A percentile compares a stretch with the other conserved stretches of the same genome.
Evolutionary conservation across 1,140 invertebrate species (phyloP).

Genomic region (Oryctes rhinoceros): DNA sequence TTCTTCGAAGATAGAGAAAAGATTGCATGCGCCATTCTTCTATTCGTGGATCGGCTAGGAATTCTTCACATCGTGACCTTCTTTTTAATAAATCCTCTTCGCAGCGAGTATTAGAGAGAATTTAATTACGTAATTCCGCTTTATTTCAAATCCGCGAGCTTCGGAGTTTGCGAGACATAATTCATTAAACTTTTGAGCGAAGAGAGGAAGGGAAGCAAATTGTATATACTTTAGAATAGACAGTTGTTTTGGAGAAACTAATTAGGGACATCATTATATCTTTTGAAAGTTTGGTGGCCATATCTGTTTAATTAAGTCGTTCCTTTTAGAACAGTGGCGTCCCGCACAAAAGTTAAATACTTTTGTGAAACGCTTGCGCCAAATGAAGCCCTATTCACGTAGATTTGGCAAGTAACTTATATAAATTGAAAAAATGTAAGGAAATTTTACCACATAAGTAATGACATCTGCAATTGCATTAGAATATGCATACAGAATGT

Average conservation of each 20-base stretch:
- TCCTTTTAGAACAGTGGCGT: not conserved
- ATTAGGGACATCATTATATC: constrained; percentile 36
- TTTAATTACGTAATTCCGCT: constrained; percentile 35
- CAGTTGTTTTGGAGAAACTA: constrained; percentile 32
- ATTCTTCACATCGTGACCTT: not conserved
- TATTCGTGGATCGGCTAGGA: not conserved
- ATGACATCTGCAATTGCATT: too few species aligned
- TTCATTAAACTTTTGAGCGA: constrained; percentile 28
- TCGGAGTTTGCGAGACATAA: constrained; percentile 17
- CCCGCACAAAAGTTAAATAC: not conserved
- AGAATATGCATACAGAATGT: too few species aligned
- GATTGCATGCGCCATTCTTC: not conserved
- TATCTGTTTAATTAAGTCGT: constrained; percentile 9
- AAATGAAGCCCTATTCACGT: too few species aligned
- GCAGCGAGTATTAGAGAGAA: constrained; percentile 15
- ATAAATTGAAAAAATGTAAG: too few species aligned
- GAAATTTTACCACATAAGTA: too few species aligned
- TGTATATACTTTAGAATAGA: constrained; percentile 6
- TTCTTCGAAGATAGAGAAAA: not conserved
- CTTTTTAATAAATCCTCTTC: constrained; percentile 31
- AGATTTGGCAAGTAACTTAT: too few species aligned
- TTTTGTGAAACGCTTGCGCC: not conserved
- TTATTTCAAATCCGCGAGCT: constrained; percentile 17
- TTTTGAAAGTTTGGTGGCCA: constrained; percentile 24
- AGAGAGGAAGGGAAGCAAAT: not conserved